Evolutionary conservation across 1,140 invertebrate genomes (phyloP).

Genomic region (Nasonia giraulti): DNA sequence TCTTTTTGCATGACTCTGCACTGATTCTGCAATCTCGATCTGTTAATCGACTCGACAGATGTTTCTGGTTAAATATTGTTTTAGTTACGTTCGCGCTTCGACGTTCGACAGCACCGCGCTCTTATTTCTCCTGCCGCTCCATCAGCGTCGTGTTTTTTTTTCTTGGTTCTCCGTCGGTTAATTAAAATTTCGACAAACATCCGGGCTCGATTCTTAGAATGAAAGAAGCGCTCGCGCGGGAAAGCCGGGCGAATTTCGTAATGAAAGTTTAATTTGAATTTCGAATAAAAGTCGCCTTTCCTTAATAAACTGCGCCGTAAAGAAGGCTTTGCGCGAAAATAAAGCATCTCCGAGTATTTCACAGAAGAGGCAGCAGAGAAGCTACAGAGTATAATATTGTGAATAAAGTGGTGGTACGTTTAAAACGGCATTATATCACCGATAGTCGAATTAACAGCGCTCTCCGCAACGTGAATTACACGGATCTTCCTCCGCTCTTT

Average conservation of each 20-base stretch:
- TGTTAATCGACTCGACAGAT: slow-evolving; percentile 43
- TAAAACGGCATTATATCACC: slow-evolving; percentile 38
- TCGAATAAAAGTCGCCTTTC: not conserved
- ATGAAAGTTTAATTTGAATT: slow-evolving; percentile 17
- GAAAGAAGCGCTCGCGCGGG: not conserved
- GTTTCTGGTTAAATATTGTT: slow-evolving; percentile 46
- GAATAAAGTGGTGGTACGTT: not conserved
- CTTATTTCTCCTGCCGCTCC: not conserved
- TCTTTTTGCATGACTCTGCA: slow-evolving; percentile 28
- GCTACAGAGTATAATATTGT: not conserved
- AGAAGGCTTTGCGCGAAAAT: slow-evolving; percentile 7
- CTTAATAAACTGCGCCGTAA: not conserved
- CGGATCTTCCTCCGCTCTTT: not conserved
- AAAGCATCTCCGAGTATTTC: not conserved
- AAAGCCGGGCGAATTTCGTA: not conserved
- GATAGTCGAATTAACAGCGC: slow-evolving; percentile 36
- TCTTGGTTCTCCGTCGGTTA: not conserved
- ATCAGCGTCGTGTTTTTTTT: not conserved
- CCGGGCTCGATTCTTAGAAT: not conserved
- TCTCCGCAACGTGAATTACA: slow-evolving; percentile 4
- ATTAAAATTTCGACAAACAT: not conserved
- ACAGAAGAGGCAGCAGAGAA: not conserved
- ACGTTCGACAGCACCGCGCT: not conserved
- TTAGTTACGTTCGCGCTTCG: slow-evolving; percentile 8
- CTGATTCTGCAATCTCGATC: slow-evolving; percentile 37